A percentile compares a stretch with the other conserved stretches of the same genome.
These are phyloP conservation scores for Gouania willdenowi DNA, from an alignment of 2,797 vertebrate genomes.

Conservation along the genomic window DNA sequence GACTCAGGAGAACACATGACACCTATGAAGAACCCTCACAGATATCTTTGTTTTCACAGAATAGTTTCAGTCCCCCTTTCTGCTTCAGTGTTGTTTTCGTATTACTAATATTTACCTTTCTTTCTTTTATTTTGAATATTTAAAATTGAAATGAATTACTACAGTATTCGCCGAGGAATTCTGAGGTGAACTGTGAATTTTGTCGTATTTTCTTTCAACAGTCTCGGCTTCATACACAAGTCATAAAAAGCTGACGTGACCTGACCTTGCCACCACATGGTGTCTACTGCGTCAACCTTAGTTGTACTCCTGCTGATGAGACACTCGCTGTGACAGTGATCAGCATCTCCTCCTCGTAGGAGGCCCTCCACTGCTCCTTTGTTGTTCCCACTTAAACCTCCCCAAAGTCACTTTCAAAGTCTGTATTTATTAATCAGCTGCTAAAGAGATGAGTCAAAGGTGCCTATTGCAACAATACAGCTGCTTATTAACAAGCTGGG, in stretches of 20 bases:
- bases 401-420: slow-evolving; percentile 63
- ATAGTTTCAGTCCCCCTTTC: neutral
- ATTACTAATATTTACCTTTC: slow-evolving; percentile 24
- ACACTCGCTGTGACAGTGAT: slow-evolving; percentile 67
- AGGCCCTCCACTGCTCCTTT: slow-evolving; percentile 35
- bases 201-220: slow-evolving; percentile 20
- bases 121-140: slow-evolving; percentile 12
- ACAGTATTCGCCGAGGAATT: slow-evolving; percentile 28
- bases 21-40: slow-evolving; percentile 36
- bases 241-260: slow-evolving; percentile 56
- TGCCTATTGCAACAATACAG: slow-evolving; percentile 42
- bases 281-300: slow-evolving; percentile 46
- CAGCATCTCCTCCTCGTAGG: slow-evolving; percentile 45
- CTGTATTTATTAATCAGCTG: slow-evolving; percentile 51
- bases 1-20: slow-evolving; percentile 46
- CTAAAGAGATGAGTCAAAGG: slow-evolving; percentile 35
- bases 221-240: slow-evolving; percentile 35
- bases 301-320: slow-evolving; percentile 57
- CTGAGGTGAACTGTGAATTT: slow-evolving; percentile 1
- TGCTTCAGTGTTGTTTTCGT: slow-evolving; percentile 16
- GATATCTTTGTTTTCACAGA: slow-evolving; percentile 28
- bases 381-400: slow-evolving; percentile 35
- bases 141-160: slow-evolving; percentile 33
- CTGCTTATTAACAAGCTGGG: slow-evolving; percentile 48
- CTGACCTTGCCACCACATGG: slow-evolving; percentile 67